Evolutionary conservation across 2,113 vertebrate genomes (phyloP), one percentile per base, ranked within the genome.

Genomic region (Nothobranchius kuhntae): DNA sequence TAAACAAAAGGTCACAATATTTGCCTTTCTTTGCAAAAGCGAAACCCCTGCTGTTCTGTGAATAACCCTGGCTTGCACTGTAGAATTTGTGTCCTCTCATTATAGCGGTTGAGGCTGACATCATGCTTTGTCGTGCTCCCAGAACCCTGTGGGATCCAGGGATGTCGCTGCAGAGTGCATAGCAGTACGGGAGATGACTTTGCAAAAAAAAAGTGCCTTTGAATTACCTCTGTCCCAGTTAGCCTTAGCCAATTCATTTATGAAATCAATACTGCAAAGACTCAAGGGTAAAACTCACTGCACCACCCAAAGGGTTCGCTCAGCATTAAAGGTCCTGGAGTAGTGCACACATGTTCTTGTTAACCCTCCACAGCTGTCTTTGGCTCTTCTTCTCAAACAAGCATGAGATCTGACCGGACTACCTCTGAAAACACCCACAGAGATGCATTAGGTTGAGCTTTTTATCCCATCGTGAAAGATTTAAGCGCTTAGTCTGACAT

Each of bases 161-260:
- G 87, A 89, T 45, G 30, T 89, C 88, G 74, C 86, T 68, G 82
- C 74, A 60, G 75, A 47, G 70, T 56, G 63, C 56, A 66, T 53
- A 68, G 59, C 36, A 72, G 65, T 68, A 71, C 21, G 35, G 55
- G 75, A 73, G 67, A 86, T 86, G 82, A 89, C 63, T 78, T 69
- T 63, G 89, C 83, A 80, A 79, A 83, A 81, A 59, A 59, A 46
- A 58, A 58, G 67, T 81, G 47, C 61, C 69, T 86, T 75, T 74
- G 73, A 85, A 77, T 71, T 45, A 58, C 48, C 66, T 42, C 63
- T 67, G 54, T 69, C 47, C 38, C 55, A 60, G 61, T 17, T 54
- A 67, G 61, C 60, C 74, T 69, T 65, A 42, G 74, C 70, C 51
- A 38, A 53, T 63, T 70, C 36, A 66, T 75, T 65, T 65, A 66